Conservation (phyloP, 2,888 invertebrate genomes). For the Myopa tessellatipennis region DNA sequence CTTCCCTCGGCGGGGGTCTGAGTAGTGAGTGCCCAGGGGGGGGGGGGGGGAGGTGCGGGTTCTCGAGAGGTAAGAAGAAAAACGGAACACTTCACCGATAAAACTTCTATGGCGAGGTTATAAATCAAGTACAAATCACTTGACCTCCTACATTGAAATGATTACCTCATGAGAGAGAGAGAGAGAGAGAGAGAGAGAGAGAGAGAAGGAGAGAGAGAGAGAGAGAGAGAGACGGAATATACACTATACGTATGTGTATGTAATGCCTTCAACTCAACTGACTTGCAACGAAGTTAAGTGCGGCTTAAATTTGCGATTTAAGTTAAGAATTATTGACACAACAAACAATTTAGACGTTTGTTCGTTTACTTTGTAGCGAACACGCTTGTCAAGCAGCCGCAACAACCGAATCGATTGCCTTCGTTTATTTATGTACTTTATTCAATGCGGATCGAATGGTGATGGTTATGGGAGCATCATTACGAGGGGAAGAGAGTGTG, state of each 20-base stretch:
- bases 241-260: not conserved
- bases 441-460: constrained; percentile 1
- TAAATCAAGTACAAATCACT: constrained; percentile 42
- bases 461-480: constrained; percentile 4
- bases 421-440: not conserved
- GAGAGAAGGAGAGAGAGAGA: no score
- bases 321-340: constrained; percentile 38
- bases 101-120: constrained; percentile 34
- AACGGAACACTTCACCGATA: constrained; percentile 27
- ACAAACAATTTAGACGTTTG: constrained; percentile 39
- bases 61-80: not conserved
- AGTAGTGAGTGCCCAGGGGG: no score
- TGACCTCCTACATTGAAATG: constrained; percentile 43
- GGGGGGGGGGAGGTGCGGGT: no score
- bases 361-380: not conserved
- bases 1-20: no score
- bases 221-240: no score
- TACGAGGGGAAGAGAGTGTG: not conserved
- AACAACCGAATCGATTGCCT: not conserved
- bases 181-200: no score
- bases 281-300: constrained; percentile 37
- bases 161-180: not conserved
- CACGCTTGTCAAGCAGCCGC: constrained; percentile 45
- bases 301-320: constrained; percentile 42
- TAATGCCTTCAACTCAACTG: not conserved